phyloP scores from a whole-genome alignment of 2,113 vertebrate genomes.

The Vombatus ursinus region DNA sequence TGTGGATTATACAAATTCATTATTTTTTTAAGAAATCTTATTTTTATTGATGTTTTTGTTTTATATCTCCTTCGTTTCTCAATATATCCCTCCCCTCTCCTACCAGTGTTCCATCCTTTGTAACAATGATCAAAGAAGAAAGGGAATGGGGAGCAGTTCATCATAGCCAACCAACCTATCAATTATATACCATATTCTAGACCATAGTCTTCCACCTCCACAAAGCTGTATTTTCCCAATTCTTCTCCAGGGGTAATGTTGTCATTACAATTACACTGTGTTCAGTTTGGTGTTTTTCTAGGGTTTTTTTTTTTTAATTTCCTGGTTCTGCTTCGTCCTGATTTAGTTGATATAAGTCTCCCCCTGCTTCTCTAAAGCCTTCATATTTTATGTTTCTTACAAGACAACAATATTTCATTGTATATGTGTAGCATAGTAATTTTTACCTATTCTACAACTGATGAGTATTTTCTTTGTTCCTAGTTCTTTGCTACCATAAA shows the following conservation, averaged over 20 bases:
- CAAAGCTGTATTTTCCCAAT: background rate
- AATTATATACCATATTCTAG: no score
- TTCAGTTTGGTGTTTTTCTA: background rate
- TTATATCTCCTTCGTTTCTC: background rate
- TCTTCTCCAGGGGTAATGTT: background rate
- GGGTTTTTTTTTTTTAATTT: background rate
- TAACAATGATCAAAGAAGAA: no score
- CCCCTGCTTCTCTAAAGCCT: background rate
- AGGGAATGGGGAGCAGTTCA: no score
- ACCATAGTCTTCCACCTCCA: no score
- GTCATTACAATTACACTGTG: background rate
- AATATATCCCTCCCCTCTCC: background rate
- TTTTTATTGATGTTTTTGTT: background rate
- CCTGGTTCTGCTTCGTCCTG: background rate
- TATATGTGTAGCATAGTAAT: background rate
- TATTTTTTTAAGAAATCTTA: conserved; percentile 40
- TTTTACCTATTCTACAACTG: background rate
- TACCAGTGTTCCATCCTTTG: background rate
- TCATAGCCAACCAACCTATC: no score
- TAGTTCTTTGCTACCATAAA: background rate
- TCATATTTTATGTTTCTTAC: background rate
- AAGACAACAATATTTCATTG: background rate
- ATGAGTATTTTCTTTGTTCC: background rate
- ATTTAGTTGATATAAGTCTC: background rate
- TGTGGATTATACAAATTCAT: background rate